Base-by-base conservation (phyloP, 2,113 vertebrate genomes). In the Archilochus colubris region DNA sequence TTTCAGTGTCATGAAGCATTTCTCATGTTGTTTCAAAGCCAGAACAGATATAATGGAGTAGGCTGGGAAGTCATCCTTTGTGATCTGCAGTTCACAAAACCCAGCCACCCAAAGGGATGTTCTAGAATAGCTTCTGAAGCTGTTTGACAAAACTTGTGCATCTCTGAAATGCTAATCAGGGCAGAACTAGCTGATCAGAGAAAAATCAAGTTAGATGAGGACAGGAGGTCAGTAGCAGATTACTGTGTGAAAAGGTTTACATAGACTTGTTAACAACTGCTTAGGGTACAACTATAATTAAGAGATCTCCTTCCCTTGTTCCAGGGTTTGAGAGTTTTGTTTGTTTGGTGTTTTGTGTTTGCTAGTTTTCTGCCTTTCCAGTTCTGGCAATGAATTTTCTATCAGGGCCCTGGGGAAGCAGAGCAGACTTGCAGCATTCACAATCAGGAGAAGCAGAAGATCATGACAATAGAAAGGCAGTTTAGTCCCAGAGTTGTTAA, bases 301-400 rank as follows among this genome's bases (percentile, higher is more conserved):
- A 90, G 62, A 87, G 74, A 83, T 88, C 63, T 79, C 50, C 46
- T 76, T 64, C 67, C 50, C 46, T 87, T 80, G 83, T 94, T 85
- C 92, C 20, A 76, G 55, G 23, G 68, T 24, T 92, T 90, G 88
- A 92, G 86, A 78, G n/a, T 90, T 95, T 92, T 86, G 72, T 93
- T 94, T 96, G 59, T 94, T 93, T 94, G 68, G 80, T 66, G 40
- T 75, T 95, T 96, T 94, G 38, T 90, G 76, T 95, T 82, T 79
- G 55, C 21, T 72, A 75, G 61, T 86, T 95, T 93, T 91, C 63
- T 91, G 76, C 36, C 43, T 91, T 95, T 89, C 48, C 78, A 70
- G n/a, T 74, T 96, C 69, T 94, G 86, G 94, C 84, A 89, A 50
- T 38, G 64, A 93, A 88, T 94, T 94, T 94, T 74, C 11, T 88